A percentile compares a stretch with the other conserved stretches of the same genome.
Evolutionary conservation across 2,888 invertebrate species (phyloP).

Genomic region (Watsonalla cultraria): DNA sequence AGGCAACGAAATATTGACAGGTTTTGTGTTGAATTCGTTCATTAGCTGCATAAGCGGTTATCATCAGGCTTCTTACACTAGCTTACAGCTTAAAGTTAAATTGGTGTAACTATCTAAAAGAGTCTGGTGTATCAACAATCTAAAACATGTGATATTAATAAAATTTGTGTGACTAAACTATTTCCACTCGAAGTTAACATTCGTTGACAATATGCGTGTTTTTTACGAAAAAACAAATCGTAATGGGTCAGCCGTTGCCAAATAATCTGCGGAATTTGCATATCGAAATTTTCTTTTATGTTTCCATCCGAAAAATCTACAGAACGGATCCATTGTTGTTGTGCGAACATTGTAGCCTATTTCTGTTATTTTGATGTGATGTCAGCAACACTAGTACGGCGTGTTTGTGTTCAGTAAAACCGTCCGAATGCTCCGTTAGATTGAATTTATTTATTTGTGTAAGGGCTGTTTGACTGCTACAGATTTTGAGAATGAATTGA

Average conservation of each 20-base stretch:
- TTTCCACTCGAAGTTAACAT: background rate
- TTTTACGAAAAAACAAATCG: conserved; percentile 19
- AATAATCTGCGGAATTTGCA: conserved; percentile 40
- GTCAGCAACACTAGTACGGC: conserved; percentile 17
- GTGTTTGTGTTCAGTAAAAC: conserved; percentile 7
- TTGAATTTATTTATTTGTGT: background rate
- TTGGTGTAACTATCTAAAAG: no score
- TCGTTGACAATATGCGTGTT: background rate
- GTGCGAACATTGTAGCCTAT: conserved; percentile 35
- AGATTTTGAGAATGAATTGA: background rate
- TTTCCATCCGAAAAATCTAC: conserved; percentile 41
- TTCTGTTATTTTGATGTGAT: conserved; percentile 27
- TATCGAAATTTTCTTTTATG: conserved; percentile 46
- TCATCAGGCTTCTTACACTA: no score
- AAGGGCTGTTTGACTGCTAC: no score
- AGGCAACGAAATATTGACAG: no score
- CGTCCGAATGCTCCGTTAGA: background rate
- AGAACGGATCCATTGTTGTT: conserved; percentile 40
- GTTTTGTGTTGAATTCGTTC: no score
- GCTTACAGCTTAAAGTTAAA: no score
- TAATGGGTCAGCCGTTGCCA: conserved; percentile 28
- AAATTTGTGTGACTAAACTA: background rate
- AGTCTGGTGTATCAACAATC: background rate
- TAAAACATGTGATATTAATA: conserved; percentile 6
- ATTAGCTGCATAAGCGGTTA: no score